Evolutionary conservation across 2,113 vertebrate species (phyloP).

Genomic region (Chauna torquata): DNA sequence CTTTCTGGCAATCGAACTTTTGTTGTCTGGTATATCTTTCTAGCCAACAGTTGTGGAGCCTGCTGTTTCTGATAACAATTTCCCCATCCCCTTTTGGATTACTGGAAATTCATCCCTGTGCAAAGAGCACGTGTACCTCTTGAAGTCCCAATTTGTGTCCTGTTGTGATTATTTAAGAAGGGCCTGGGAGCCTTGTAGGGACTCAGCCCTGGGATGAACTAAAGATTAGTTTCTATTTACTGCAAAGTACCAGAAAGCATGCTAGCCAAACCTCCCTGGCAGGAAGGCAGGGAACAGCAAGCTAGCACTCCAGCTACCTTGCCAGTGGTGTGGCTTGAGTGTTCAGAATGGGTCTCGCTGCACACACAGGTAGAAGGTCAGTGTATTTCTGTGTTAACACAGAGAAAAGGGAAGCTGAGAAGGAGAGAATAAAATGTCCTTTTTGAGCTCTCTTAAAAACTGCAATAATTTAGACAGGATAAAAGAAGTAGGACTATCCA

Average conservation of each 20-base stretch:
- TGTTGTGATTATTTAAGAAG: constrained; percentile 30
- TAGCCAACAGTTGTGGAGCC: background rate
- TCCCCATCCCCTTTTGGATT: constrained; percentile 5
- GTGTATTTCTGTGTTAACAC: background rate
- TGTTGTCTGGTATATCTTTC: constrained; percentile 10
- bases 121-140: background rate
- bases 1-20: constrained; percentile 6
- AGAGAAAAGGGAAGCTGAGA: background rate
- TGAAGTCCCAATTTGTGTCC: background rate
- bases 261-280: background rate
- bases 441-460: background rate
- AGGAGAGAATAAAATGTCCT: background rate
- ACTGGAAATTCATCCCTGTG: background rate
- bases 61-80: constrained; percentile 15
- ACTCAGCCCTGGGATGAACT: background rate
- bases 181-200: background rate
- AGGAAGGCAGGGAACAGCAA: background rate
- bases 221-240: constrained; percentile 52
- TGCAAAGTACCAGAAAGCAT: background rate
- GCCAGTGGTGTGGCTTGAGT: background rate
- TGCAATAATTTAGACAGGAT: background rate
- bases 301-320: background rate
- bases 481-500: background rate
- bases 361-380: background rate
- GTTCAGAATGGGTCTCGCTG: background rate